Percentiles rank a stretch among this genome's conserved stretches.
These are phyloP conservation scores for Drosophila meridiana DNA, from an alignment of 2,888 invertebrate genomes.

Conservation along the genomic window DNA sequence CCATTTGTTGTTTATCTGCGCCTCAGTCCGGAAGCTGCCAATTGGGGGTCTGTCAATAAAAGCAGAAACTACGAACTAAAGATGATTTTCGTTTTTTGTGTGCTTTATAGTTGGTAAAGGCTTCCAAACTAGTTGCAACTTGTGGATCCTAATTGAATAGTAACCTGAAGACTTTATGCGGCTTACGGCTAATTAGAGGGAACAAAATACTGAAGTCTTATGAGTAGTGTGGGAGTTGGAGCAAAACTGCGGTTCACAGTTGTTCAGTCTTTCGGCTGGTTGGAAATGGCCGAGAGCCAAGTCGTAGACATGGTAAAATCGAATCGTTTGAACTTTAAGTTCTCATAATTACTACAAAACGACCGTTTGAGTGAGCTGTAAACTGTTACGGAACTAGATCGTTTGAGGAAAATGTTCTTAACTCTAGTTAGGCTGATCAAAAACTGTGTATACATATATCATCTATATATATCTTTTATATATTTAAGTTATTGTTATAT, in stretches of 20 bases:
- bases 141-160: not conserved
- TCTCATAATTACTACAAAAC: not conserved
- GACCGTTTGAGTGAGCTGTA: not conserved
- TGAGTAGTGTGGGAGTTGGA: not conserved
- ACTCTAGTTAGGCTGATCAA: not conserved
- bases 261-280: not conserved
- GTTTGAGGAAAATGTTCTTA: not conserved
- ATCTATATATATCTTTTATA: not conserved
- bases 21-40: slow-evolving; percentile 16
- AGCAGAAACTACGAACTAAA: slow-evolving; percentile 8
- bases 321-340: not conserved
- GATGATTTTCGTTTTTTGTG: not conserved
- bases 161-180: not conserved
- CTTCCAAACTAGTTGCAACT: not conserved
- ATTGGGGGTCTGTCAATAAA: slow-evolving; percentile 6
- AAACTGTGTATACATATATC: not conserved
- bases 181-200: not conserved
- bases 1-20: not conserved
- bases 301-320: not conserved
- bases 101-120: not conserved
- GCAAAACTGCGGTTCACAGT: not conserved
- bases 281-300: not conserved
- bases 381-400: not conserved
- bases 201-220: not conserved
- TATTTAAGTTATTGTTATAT: not conserved